Evolutionary conservation across 2,888 invertebrate species (phyloP), one percentile per base, ranked within the genome.

Genomic region (Galeruca laticollis): DNA sequence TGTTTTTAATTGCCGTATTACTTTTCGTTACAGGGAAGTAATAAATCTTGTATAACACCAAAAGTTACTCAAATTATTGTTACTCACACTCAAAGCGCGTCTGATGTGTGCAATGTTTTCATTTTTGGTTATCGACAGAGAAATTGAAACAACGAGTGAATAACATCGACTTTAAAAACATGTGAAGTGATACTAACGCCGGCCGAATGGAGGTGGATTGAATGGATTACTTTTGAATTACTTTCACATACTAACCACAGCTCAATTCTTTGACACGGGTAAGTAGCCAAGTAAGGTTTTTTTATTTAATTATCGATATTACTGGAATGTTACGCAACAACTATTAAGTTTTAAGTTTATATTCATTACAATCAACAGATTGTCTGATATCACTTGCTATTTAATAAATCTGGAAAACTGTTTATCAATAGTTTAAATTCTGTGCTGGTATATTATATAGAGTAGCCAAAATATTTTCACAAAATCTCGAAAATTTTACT

Each of bases 151-250:
- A 70, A 66, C 64, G 71, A 71, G 63, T 43, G 54, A 47, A 62
- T 33, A 33, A 68, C 64, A 71, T 64, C 71, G 64, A 71, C 63
- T 4, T 47, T 26, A 68, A 60, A 66, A 66, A 66, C 35, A 66
- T 66, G 66, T 66, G 66, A 66, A 66, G 59, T 66, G 59, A 57
- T 65, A 49, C 11, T 26, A 49, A 18, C 57, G 20, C 21, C 47
- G 57, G n/a, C 57, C 57, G 40, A 31, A 47, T 43, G 59, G 47
- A 49, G 21, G 20, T 59, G 65, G 49, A 60, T 59, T 37, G 35
- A 51, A 66, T 31, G 66, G 59, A 59, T 66, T 51, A 66, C 33
- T 59, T 49, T 65, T 35, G 59, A 57, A 59, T 52, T 65, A 49
- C 13, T 37, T 59, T 49, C 49, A 31, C 26, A 11, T 20, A 57